Base-by-base conservation (phyloP, 37 sponge, comb jelly and placozoan species). In the Spongia lamella region DNA sequence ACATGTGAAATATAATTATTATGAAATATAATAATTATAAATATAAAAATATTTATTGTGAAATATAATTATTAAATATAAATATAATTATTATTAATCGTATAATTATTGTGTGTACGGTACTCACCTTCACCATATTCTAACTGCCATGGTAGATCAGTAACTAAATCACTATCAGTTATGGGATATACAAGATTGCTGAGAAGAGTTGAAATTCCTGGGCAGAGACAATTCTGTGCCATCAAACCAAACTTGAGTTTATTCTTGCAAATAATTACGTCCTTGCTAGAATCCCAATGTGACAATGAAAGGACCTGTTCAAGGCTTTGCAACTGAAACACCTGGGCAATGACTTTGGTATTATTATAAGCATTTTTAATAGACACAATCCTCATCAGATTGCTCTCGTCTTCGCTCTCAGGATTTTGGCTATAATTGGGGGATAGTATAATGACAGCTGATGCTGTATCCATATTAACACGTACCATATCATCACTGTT, bases 121-220 rank as follows among this genome's bases (percentile, higher is more conserved):
- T 9, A 43, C 47, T 43, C 47, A 43, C 47, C 47, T 43, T 43
- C 47, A 5, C 5, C 9, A 43, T 43, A 43, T 13, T 43, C 47
- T 13, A 9, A 43, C 9, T 43, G 47, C 47, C 47, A 43, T 13
- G 7, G n/a, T n/a, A n/a, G 7, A 9, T 43, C 9, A 9, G 61
- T 61, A 36, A 5, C 47, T 43, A 9, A 43, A 13, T 43, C 47
- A 43, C 47, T 43, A 43, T 43, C 53, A 20, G 83, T 70, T n/a
- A n/a, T n/a, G n/a, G n/a, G n/a, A 31, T 74, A 84, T 60, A 89
- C 68, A 19, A 93, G 81, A 55, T 93, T 94, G 26, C 74, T 53
- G 17, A 94, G 53, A 9, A 90, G 62, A 29, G 95, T 87, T 14
- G 93, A 91, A 36, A 91, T 74, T 16, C 95, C 95, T 17, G 95